These are phyloP conservation scores for Pteronotus mesoamericanus DNA, from an alignment of 2,797 vertebrate species.

Conservation along the genomic window DNA sequence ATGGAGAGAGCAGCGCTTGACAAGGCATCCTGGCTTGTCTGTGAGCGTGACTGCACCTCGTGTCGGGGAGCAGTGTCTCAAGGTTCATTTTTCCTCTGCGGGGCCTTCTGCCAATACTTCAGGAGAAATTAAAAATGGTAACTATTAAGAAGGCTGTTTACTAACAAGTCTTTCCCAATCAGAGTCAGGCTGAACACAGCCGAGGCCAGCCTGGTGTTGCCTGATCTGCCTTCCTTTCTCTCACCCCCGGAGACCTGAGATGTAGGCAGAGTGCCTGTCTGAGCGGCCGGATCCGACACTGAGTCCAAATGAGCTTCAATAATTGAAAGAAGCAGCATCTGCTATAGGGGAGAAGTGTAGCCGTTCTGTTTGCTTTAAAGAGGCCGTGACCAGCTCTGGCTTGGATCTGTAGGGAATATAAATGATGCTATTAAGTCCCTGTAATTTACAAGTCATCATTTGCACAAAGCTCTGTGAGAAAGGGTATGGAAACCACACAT, in stretches of 20 bases:
- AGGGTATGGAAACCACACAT: not conserved
- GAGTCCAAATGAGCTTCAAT: constrained; percentile 43
- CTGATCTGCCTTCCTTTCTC: not conserved
- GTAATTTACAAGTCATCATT: constrained; percentile 64
- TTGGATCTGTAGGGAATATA: constrained; percentile 68
- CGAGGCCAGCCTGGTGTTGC: not conserved
- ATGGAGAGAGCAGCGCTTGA: not conserved
- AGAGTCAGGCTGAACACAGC: constrained; percentile 39
- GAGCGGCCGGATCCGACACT: not conserved
- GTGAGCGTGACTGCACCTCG: not conserved
- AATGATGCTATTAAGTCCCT: constrained; percentile 73
- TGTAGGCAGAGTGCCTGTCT: not conserved
- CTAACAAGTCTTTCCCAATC: constrained; percentile 38
- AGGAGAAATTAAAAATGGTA: constrained; percentile 49
- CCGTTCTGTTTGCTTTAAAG: constrained; percentile 57
- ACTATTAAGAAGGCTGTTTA: constrained; percentile 44
- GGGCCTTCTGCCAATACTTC: constrained; percentile 47
- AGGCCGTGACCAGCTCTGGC: constrained; percentile 63
- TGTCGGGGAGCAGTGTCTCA: not conserved
- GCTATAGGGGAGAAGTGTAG: not conserved
- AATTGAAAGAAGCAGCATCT: constrained; percentile 50
- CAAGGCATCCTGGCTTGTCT: not conserved
- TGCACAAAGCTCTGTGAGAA: constrained; percentile 45
- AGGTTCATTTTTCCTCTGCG: not conserved
- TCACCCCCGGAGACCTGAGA: not conserved